Percentiles rank a stretch among this genome's conserved stretches.
These are phyloP conservation scores for Pygmarrhopalites habei DNA, from an alignment of 1,140 invertebrate species.

Conservation along the genomic window DNA sequence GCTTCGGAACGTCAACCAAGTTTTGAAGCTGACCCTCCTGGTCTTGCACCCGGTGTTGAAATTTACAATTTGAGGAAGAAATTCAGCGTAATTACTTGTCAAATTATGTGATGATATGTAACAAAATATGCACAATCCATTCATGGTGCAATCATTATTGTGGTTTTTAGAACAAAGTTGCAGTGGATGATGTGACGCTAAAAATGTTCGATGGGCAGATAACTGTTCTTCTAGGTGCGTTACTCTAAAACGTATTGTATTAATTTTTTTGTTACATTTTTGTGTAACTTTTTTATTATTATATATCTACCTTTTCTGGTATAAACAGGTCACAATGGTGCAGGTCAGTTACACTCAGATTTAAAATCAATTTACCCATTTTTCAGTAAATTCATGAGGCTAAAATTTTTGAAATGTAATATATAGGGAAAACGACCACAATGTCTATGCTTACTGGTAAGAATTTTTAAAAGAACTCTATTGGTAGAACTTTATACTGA, in stretches of 20 bases:
- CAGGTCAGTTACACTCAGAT: too few species aligned
- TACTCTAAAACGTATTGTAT: too few species aligned
- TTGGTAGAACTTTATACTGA: too few species aligned
- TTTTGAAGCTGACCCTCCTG: constrained; percentile 26
- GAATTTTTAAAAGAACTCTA: background rate
- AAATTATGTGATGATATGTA: too few species aligned
- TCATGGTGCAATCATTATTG: too few species aligned
- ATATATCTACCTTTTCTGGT: background rate
- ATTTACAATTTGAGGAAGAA: constrained; percentile 24
- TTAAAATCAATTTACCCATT: too few species aligned
- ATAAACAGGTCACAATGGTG: constrained; percentile 42
- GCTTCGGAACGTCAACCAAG: background rate
- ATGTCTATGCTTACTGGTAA: constrained; percentile 40
- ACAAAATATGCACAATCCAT: too few species aligned
- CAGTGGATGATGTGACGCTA: constrained; percentile 50
- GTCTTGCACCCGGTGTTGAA: constrained; percentile 12
- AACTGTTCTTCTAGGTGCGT: constrained; percentile 48
- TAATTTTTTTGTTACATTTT: too few species aligned
- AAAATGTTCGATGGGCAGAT: constrained; percentile 54
- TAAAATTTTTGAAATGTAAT: too few species aligned
- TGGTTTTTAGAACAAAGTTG: constrained; percentile 43
- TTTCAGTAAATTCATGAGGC: too few species aligned
- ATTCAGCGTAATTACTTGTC: too few species aligned
- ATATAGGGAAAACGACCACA: constrained; percentile 52
- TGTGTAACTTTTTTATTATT: too few species aligned